Evolutionary conservation across 2,113 vertebrate genomes (phyloP).

Genomic region (Silurus glanis): DNA sequence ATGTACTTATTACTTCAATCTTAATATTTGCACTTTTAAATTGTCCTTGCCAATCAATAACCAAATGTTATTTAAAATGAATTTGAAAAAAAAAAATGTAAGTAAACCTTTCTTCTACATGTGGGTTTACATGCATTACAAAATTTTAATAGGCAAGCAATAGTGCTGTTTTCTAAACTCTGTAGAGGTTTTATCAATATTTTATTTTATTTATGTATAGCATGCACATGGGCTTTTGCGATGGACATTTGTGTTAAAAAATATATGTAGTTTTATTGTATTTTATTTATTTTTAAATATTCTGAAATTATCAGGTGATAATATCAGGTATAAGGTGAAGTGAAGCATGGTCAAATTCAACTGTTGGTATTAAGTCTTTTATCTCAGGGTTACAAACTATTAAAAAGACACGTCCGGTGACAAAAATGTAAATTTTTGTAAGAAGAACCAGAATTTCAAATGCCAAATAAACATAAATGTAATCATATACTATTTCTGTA

Average conservation of each 20-base stretch:
- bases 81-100: background rate
- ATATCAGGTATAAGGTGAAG: background rate
- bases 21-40: background rate
- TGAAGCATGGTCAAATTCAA: no score
- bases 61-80: background rate
- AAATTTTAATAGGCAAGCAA: background rate
- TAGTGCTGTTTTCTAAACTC: background rate
- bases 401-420: background rate
- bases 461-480: background rate
- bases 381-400: constrained; percentile 5
- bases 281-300: background rate
- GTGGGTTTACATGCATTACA: background rate
- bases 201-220: background rate
- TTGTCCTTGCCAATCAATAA: background rate
- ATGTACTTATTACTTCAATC: background rate
- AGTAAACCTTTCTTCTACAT: background rate
- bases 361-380: background rate
- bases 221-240: background rate
- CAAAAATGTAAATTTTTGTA: background rate
- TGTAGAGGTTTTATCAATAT: background rate
- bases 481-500: background rate
- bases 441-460: background rate
- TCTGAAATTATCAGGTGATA: background rate
- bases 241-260: background rate
- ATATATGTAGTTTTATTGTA: no score